Evolutionary conservation across 1,140 invertebrate species (phyloP).

Genomic region (Pseudomyrmex concolor): DNA sequence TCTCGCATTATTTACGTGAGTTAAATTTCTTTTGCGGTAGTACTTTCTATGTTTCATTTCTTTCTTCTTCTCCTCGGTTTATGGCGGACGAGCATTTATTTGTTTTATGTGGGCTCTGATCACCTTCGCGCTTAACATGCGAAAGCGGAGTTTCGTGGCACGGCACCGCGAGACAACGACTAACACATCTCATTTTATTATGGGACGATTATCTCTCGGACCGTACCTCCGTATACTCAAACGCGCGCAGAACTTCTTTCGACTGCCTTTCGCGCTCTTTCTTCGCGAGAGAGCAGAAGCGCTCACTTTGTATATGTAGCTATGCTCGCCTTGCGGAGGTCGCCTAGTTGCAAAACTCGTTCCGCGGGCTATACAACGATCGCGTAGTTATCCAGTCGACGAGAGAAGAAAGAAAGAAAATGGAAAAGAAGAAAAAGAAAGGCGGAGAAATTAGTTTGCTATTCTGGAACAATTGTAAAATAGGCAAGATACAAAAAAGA

Average conservation of each 20-base stretch:
- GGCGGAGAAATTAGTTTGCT: conserved; percentile 39
- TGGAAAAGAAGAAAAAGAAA: background rate
- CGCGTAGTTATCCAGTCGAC: conserved; percentile 52
- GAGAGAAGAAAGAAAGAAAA: conserved; percentile 37
- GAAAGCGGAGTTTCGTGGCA: conserved; percentile 44
- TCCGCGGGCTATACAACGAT: conserved; percentile 62
- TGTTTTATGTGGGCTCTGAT: conserved; percentile 7
- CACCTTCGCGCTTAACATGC: conserved; percentile 24
- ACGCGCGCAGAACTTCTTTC: conserved; percentile 63
- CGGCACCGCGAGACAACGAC: conserved; percentile 51
- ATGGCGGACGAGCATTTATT: conserved; percentile 27
- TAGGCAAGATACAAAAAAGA: background rate
- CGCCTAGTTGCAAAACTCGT: conserved; percentile 80
- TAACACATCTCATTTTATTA: conserved; percentile 72
- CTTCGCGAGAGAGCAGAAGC: conserved; percentile 9
- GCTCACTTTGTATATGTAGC: conserved; percentile 42
- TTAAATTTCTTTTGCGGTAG: background rate
- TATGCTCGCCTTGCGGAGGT: conserved; percentile 78
- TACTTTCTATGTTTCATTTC: background rate
- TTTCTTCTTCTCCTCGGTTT: background rate
- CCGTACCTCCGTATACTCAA: conserved; percentile 69
- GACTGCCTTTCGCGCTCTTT: conserved; percentile 14
- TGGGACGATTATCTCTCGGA: conserved; percentile 63
- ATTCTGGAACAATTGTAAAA: conserved; percentile 1
- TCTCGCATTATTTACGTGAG: conserved; percentile 18